Evolutionary conservation across 2,113 vertebrate genomes (phyloP), one percentile per base, ranked within the genome.

Genomic region (Noctilio leporinus): DNA sequence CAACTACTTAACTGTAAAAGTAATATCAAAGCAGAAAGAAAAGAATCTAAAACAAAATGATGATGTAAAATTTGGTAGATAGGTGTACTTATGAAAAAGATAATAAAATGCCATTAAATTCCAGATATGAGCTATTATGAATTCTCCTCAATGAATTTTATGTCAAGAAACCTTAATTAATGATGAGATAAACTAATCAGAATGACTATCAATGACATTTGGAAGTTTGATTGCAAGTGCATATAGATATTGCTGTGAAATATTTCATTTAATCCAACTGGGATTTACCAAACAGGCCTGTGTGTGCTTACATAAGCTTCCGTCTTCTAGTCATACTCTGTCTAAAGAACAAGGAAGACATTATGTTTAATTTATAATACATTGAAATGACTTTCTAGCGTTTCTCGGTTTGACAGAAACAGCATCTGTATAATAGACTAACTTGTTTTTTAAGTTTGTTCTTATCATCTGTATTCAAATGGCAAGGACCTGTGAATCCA

Each of bases 341-440:
- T 51, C 83, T 67, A 78, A 49, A 88, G 30, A 91, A 38, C 43
- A 83, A 86, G 47, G 33, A 57, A 86, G 26, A n/a, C 35, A 85
- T 87, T 33, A 51, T 90, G 89, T 78, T 88, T 96, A 94, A 95
- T 70, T 94, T 78, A 96, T 40, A 40, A 62, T 72, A 65, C 62
- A 72, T 1, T 73, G 89, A 83, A 92, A 30, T 4, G 15, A 65
- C 59, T 93, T 92, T 77, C 81, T 30, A 82, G 24, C 62, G 62
- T n/a, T 96, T 96, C 49, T 87, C n/a, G 26, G 73, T 51, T 57
- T 90, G 93, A 82, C 35, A 90, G 70, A 82, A 82, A 45, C 4
- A 77, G 72, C 40, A 65, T 57, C 76, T 69, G 65, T 69, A 30
- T 65, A 84, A 84, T 20, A 95, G 49, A 76, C 33, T 77, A 81